phyloP scores from a whole-genome alignment of 92 coral and sea anemone genomes.

The Umimayanthus kanabou region DNA sequence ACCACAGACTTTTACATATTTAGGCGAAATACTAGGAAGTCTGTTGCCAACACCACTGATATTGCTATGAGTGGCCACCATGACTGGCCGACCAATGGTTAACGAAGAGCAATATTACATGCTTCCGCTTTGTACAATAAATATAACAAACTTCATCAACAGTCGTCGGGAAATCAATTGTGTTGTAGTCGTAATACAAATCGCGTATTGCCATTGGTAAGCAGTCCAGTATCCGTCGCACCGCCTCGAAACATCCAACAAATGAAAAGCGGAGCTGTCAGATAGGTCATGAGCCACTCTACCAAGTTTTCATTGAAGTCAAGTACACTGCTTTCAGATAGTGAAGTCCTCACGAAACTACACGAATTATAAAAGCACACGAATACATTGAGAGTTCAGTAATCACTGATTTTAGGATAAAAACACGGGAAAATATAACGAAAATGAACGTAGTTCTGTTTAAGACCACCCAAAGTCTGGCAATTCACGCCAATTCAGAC shows the following conservation, averaged over 20 bases:
- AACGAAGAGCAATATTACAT: background rate
- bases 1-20: too few species aligned
- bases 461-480: background rate
- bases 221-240: background rate
- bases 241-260: background rate
- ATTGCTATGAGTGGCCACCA: background rate
- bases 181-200: background rate
- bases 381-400: too few species aligned
- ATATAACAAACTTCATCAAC: background rate
- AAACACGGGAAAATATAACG: background rate
- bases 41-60: background rate
- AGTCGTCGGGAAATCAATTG: background rate
- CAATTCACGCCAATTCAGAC: background rate
- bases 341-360: background rate
- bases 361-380: background rate
- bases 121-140: slow-evolving; percentile 3
- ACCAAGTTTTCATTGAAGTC: background rate
- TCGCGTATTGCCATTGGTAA: background rate
- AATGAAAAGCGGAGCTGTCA: background rate
- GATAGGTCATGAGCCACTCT: background rate
- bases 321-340: background rate
- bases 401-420: background rate
- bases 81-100: background rate
- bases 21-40: background rate
- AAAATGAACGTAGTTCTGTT: background rate